These are phyloP conservation scores for Punctoribates punctum DNA, from an alignment of 2,888 invertebrate genomes.

Conservation along the genomic window DNA sequence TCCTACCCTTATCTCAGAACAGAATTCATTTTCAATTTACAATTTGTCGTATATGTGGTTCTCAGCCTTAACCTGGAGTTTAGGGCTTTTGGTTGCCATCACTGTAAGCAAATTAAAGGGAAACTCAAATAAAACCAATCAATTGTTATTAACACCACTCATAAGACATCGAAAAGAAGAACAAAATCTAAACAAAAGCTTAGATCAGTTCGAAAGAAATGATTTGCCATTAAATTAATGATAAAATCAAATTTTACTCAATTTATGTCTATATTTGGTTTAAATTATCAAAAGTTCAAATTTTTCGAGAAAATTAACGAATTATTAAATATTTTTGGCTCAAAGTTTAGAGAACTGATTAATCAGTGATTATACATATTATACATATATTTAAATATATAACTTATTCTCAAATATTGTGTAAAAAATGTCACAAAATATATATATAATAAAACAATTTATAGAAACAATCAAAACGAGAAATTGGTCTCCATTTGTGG, in stretches of 20 bases:
- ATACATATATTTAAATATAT: background rate
- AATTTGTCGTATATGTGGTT: constrained; percentile 58
- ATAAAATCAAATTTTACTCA: too few relatives aligned
- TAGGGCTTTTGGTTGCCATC: constrained; percentile 47
- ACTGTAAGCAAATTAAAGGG: constrained; percentile 41
- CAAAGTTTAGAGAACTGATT: background rate
- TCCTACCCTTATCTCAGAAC: constrained; percentile 27
- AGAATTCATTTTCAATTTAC: constrained; percentile 51
- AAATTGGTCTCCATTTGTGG: background rate
- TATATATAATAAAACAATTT: background rate
- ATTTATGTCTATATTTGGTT: too few relatives aligned
- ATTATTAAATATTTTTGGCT: background rate
- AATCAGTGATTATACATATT: background rate
- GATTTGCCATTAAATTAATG: too few relatives aligned
- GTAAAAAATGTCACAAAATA: background rate
- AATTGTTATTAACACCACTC: background rate
- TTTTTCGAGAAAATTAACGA: background rate
- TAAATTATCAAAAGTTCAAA: background rate
- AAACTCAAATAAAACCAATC: background rate
- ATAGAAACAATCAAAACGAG: background rate
- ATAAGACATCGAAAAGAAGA: background rate
- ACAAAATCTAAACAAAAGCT: too few relatives aligned
- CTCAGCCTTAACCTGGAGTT: constrained; percentile 45
- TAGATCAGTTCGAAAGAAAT: too few relatives aligned
- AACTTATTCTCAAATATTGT: background rate